phyloP scores from a whole-genome alignment of 23 tunicate species.

The Diplosoma virens region DNA sequence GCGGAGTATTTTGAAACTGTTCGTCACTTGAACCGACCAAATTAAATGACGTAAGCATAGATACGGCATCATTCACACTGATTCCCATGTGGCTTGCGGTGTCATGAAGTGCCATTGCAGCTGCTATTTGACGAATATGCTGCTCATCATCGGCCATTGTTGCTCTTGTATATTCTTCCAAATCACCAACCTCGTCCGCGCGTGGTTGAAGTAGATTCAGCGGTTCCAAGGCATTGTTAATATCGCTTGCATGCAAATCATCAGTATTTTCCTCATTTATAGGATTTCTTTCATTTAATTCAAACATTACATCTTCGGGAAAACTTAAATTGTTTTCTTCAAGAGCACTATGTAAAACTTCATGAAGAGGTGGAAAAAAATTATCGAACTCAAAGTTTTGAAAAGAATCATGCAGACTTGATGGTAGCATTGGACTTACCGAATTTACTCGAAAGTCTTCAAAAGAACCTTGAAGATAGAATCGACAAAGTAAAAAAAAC shows the following conservation, averaged over 20 bases:
- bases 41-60: conserved; percentile 3
- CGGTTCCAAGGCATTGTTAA: background rate
- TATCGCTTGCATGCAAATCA: too few species aligned
- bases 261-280: background rate
- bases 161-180: background rate
- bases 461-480: background rate
- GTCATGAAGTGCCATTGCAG: conserved; percentile 31
- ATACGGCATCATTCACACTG: conserved; percentile 10
- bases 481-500: background rate
- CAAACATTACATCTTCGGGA: too few species aligned
- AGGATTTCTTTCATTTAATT: background rate
- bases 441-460: background rate
- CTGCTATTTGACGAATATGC: conserved; percentile 15
- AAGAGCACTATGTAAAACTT: background rate
- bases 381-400: background rate
- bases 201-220: background rate
- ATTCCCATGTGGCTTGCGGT: conserved; percentile 15
- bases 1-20: too few species aligned
- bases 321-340: background rate
- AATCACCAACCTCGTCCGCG: conserved; percentile 14
- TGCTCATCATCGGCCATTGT: background rate
- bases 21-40: too few species aligned
- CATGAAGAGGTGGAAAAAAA: background rate
- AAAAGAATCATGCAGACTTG: background rate
- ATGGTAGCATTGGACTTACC: background rate